Base-by-base conservation (phyloP, 2,888 invertebrate species). In the Altica lythri region DNA sequence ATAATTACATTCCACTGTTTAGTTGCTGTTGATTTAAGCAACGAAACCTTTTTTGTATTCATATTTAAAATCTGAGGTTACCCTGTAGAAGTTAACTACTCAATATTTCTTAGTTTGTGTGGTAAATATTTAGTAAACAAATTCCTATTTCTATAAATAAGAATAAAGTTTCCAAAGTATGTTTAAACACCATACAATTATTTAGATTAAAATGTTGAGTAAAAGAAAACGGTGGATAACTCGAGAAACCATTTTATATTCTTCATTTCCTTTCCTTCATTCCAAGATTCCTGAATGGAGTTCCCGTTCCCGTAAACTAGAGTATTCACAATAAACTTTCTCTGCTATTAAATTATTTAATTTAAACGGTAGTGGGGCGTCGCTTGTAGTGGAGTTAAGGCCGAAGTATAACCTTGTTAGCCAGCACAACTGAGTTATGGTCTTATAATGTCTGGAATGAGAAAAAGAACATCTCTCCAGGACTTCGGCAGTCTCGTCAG, bases 301-400 rank as follows among this genome's bases (percentile, higher is more conserved):
- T 12, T 40, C 18, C 25, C 25, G 10, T 6, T 22, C 12, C 40
- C 63, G 50, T 70, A 75, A 77, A 77, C 75, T 72, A 75, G 77
- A 77, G 77, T 78, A 78, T 78, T 77, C 77, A 76, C 77, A 77
- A 77, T 78, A 77, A 77, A 77, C 77, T 78, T 78, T 77, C 76
- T 73, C 75, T 72, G 72, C 73, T 77, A 78, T 77, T 78, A 77
- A 77, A 77, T 78, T 77, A 77, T 77, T 77, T 78, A 78, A 78
- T 78, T 78, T 77, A 68, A 68, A 66, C 73, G 73, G 72, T 67
- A 67, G 68, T 67, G 67, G 69, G 69, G 72, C 70, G 71, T 68
- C 61, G 53, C 63, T 10, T 61, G 69, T 68, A 71, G 72, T 72
- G 71, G 69, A 72, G 57, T 54, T 73, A 74, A 74, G 74, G 75